Percentiles rank a stretch among this genome's conserved stretches.
phyloP scores from a whole-genome alignment of 1,140 invertebrate genomes.

The Asbolus verrucosus region DNA sequence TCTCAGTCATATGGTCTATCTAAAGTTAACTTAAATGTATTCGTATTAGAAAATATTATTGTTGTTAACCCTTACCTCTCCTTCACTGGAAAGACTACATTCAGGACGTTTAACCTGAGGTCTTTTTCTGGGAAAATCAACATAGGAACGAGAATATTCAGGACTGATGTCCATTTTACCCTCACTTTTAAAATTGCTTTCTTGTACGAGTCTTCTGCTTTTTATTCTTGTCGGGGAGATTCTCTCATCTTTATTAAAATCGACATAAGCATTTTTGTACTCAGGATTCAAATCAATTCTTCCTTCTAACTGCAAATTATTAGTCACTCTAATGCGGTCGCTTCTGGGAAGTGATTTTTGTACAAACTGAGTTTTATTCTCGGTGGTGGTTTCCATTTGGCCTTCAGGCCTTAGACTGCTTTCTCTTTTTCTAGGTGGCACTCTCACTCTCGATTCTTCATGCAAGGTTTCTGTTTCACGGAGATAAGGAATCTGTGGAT shows the following conservation, averaged over 20 bases:
- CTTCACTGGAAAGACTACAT: conserved; percentile 50
- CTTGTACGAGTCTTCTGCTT: conserved; percentile 1
- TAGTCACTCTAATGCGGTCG: conserved; percentile 17
- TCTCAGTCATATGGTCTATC: conserved; percentile 55
- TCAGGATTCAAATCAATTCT: conserved; percentile 52
- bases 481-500: conserved; percentile 23
- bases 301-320: conserved; percentile 54
- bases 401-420: conserved; percentile 67
- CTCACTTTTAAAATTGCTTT: conserved; percentile 52
- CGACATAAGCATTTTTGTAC: conserved; percentile 58
- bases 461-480: not conserved
- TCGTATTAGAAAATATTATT: not conserved
- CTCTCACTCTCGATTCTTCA: too few relatives aligned
- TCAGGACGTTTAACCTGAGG: conserved; percentile 57
- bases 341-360: conserved; percentile 6
- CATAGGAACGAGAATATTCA: conserved; percentile 58
- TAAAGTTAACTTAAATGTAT: conserved; percentile 41
- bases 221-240: conserved; percentile 8
- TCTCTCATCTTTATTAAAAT: conserved; percentile 55
- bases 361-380: conserved; percentile 65
- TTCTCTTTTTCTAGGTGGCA: not conserved
- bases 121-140: conserved; percentile 62
- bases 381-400: conserved; percentile 65
- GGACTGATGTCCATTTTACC: conserved; percentile 54
- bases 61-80: conserved; percentile 51